Percentiles rank a stretch among this genome's conserved stretches.
Evolutionary conservation across 2,888 invertebrate species (phyloP).

Genomic region (Autographa gamma): DNA sequence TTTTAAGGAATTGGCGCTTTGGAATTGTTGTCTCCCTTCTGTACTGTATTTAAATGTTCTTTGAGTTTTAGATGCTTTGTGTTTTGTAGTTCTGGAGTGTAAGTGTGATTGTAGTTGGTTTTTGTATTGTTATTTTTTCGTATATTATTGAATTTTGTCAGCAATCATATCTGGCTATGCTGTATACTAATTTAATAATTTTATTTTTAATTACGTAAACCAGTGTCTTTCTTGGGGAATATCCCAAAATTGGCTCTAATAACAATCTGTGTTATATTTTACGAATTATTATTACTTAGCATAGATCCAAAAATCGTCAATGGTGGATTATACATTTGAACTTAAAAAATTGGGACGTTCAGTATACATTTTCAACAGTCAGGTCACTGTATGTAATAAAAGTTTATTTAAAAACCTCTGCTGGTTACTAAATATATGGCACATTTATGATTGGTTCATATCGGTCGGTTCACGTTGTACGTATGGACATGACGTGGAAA

Average conservation of each 20-base stretch:
- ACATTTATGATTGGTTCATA: neutral
- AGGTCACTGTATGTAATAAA: neutral
- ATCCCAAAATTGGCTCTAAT: too few species aligned
- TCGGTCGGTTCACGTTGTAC: constrained; percentile 16
- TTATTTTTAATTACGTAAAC: too few species aligned
- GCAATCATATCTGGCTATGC: too few species aligned
- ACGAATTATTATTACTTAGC: too few species aligned
- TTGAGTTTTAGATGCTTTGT: constrained; percentile 34
- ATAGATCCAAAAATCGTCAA: too few species aligned
- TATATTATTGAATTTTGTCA: neutral
- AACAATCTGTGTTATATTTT: too few species aligned
- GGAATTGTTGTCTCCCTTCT: constrained; percentile 39
- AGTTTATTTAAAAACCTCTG: neutral
- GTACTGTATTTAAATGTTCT: constrained; percentile 25
- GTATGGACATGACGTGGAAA: constrained; percentile 10
- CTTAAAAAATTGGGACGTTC: too few species aligned
- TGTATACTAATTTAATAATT: too few species aligned
- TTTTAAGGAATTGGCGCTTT: constrained; percentile 55
- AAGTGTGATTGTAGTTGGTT: neutral
- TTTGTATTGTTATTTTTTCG: neutral
- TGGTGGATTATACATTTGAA: too few species aligned
- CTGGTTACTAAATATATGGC: neutral
- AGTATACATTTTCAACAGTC: too few species aligned
- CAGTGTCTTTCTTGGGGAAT: too few species aligned
- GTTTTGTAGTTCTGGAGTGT: constrained; percentile 14